A percentile compares a stretch with the other conserved stretches of the same genome.
Conservation (phyloP, 2,797 vertebrate species). For the Adelosebastes latens region DNA sequence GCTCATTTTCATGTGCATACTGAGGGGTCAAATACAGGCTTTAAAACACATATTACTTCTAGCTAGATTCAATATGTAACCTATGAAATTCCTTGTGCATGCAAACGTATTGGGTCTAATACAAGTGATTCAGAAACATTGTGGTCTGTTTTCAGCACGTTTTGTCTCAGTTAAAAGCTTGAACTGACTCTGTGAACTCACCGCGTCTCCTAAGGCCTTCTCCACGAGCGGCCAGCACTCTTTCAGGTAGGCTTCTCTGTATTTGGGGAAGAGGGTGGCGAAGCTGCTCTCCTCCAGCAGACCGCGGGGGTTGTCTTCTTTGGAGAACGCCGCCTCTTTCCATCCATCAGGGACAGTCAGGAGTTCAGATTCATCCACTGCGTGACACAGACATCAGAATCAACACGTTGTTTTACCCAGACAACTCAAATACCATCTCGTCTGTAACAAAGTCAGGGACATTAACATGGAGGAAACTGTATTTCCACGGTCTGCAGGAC, state of each 20-base stretch:
- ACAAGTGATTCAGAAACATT: neutral
- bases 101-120: neutral
- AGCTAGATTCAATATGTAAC: neutral
- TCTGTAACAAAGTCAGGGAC: neutral
- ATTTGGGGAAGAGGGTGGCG: constrained; percentile 94
- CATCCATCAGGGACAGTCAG: constrained; percentile 95
- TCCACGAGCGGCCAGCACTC: constrained; percentile 97
- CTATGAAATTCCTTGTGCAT: neutral
- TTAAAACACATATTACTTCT: neutral
- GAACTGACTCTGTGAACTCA: constrained; percentile 66
- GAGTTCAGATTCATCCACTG: constrained; percentile 88
- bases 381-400: neutral
- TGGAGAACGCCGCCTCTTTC: constrained; percentile 90
- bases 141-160: neutral
- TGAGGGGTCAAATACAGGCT: neutral
- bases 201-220: constrained; percentile 88
- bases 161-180: neutral
- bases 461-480: neutral
- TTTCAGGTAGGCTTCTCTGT: constrained; percentile 93
- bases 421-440: neutral
- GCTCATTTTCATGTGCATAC: neutral
- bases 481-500: too few species aligned
- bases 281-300: constrained; percentile 97
- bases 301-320: constrained; percentile 92
- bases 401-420: neutral